Base-by-base conservation (phyloP, 2,888 invertebrate species). In the Mythimna lalbum region DNA sequence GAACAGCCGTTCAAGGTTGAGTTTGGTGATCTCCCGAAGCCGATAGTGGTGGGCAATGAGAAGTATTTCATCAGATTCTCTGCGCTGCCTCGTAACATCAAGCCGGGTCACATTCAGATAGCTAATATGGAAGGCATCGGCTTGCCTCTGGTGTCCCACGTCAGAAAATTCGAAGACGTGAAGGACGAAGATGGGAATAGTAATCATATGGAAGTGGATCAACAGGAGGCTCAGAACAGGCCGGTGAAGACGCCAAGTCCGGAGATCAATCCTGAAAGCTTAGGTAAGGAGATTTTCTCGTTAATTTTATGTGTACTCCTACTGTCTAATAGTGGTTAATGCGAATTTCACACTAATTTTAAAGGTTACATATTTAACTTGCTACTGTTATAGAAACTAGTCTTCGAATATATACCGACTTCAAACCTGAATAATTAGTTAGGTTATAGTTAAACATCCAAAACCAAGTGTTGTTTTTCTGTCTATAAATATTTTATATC, bases 61-160 rank as follows among this genome's bases (percentile, higher is more conserved):
- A 98, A 98, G 86, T 98, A 98, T 90, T 98, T 98, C 88, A 96
- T 98, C 36, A 95, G 98, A 50, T 98, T 99, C 91, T 97, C 98
- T 0, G 97, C 97, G 0, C 90, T 98, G 73, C 98, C 98, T 0
- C 96, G 97, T 66, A 97, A 97, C 50, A 96, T 98, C 7, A 96
- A 96, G 77, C 97, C 98, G 0, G 98, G 98, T 0, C 96, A 96
- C 76, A 96, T 97, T 0, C 95, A 95, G 75, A 97, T 98, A 55
- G 96, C 96, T 4, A 97, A 97, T 73, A 98, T 98, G 98, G 97
- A 97, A 83, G 98, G 97, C 0, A 17, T 86, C 0, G 69, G 86
- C 3, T 82, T 86, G 67, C 89, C 88, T 2, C 52, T 82, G 50
- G 66, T 88, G 55, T 43, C 84, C 1, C 69, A 82, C 0, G 56